Conservation (phyloP, 2,797 vertebrate genomes). For the Perodicticus potto region DNA sequence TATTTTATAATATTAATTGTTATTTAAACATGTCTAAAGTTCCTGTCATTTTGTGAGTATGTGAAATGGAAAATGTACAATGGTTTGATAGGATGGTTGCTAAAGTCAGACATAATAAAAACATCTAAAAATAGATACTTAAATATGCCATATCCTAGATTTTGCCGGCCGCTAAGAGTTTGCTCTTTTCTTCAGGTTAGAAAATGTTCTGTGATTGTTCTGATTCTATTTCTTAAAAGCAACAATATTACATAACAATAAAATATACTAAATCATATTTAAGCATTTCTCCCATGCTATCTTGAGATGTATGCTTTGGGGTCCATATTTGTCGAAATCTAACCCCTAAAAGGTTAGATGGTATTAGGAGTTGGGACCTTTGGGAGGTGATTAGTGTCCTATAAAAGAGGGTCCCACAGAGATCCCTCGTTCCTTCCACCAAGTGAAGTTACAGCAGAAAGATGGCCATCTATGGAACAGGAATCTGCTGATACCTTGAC, state of each 20-base stretch:
- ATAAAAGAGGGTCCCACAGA: not conserved
- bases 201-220: conserved; percentile 22
- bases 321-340: not conserved
- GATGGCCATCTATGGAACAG: not conserved
- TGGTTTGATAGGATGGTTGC: conserved; percentile 55
- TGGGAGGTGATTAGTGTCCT: not conserved
- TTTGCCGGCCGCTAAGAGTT: not conserved
- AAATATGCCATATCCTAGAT: not conserved
- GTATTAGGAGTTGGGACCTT: not conserved
- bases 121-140: conserved; percentile 56
- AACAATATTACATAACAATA: not conserved
- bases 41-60: conserved; percentile 5
- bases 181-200: not conserved
- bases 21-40: conserved; percentile 27
- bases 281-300: not conserved
- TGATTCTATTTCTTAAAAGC: conserved; percentile 30
- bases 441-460: too few relatives aligned
- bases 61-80: conserved; percentile 48
- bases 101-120: conserved; percentile 67
- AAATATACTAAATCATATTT: not conserved
- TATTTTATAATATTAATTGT: not conserved
- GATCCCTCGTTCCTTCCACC: not conserved
- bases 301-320: not conserved
- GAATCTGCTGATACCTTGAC: not conserved
- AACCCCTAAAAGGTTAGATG: not conserved